A percentile compares a stretch with the other conserved stretches of the same genome.
Evolutionary conservation across 1,140 invertebrate species (phyloP).

Genomic region (Drosophila gunungcola): DNA sequence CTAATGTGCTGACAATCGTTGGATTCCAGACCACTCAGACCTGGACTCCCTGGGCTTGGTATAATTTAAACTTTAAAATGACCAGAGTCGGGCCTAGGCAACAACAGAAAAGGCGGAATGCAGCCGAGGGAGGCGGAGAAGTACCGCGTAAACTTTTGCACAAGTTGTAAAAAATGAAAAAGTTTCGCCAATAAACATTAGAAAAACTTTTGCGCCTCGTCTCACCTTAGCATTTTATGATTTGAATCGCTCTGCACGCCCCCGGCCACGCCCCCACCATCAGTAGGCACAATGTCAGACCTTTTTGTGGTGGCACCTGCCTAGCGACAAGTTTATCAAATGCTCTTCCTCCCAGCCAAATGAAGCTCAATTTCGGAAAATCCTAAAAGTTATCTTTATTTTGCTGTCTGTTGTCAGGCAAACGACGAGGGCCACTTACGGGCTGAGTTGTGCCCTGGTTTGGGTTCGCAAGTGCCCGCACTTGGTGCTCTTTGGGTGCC

Average conservation of each 20-base stretch:
- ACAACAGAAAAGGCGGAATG: conserved; percentile 9
- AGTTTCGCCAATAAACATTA: conserved; percentile 83
- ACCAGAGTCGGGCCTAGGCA: conserved; percentile 61
- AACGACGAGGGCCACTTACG: conserved; percentile 19
- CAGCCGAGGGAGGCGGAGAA: conserved; percentile 11
- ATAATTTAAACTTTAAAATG: conserved; percentile 81
- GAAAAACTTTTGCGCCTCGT: conserved; percentile 69
- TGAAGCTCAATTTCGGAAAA: conserved; percentile 58
- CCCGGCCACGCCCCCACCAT: neutral
- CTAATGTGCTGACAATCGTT: conserved; percentile 79
- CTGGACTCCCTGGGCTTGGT: conserved; percentile 7
- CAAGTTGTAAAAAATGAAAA: conserved; percentile 79
- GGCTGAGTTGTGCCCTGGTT: neutral
- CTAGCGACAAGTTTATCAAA: conserved; percentile 71
- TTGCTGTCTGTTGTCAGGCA: conserved; percentile 44
- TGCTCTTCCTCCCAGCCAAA: conserved; percentile 41
- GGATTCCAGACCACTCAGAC: conserved; percentile 59
- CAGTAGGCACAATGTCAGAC: conserved; percentile 41
- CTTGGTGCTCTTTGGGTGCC: conserved; percentile 14
- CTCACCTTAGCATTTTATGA: conserved; percentile 66
- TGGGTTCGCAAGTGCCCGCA: neutral
- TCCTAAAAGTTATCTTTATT: conserved; percentile 46
- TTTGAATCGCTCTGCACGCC: conserved; percentile 35
- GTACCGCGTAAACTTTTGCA: conserved; percentile 52
- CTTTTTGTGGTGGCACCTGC: conserved; percentile 45